Conservation (phyloP, 2,797 vertebrate genomes). For the Gadopsis bispinosus region DNA sequence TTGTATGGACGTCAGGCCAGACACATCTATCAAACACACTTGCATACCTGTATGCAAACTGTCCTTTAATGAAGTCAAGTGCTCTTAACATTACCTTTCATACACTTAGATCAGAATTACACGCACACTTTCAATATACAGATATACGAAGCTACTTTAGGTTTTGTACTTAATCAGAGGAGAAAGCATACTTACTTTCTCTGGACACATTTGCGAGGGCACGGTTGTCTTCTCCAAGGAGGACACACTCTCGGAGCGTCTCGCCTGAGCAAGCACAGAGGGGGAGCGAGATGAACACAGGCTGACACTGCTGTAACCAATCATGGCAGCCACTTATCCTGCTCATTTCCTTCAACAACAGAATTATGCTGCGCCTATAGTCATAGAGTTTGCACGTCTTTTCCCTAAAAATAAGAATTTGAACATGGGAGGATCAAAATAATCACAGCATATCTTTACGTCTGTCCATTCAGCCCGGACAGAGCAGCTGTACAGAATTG, state of each 20-base stretch:
- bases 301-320: constrained; percentile 70
- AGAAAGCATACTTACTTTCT: constrained; percentile 20
- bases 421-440: constrained; percentile 20
- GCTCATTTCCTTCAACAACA: constrained; percentile 55
- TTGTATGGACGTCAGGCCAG: neutral
- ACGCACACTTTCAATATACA: neutral
- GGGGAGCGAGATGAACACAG: constrained; percentile 68
- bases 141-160: neutral
- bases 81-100: neutral
- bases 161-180: constrained; percentile 9
- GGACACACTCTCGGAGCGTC: constrained; percentile 57
- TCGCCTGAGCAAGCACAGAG: constrained; percentile 70
- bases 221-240: constrained; percentile 54
- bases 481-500: neutral
- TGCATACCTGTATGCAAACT: neutral
- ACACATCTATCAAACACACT: neutral
- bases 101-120: neutral
- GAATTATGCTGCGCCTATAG: constrained; percentile 44
- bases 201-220: constrained; percentile 34
- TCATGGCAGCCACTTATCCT: constrained; percentile 69
- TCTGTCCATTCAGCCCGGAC: constrained; percentile 16
- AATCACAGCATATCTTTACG: constrained; percentile 30
- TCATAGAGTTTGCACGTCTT: constrained; percentile 29
- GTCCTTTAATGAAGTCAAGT: constrained; percentile 12
- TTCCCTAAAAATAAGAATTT: constrained; percentile 31